phyloP scores from a whole-genome alignment of 2,797 vertebrate species.

The Geotrypetes seraphini region DNA sequence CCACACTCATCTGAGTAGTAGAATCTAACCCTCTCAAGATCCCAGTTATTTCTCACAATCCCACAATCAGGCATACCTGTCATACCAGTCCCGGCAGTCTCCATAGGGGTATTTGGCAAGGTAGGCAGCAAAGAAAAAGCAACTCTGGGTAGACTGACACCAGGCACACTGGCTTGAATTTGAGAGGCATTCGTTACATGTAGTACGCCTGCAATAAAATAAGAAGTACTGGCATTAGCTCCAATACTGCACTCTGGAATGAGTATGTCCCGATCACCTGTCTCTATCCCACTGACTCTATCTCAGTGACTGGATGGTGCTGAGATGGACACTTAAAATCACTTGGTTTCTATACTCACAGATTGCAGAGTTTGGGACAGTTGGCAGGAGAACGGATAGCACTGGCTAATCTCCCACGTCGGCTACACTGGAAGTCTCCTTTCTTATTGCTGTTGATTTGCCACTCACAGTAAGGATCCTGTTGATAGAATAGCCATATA shows the following conservation, averaged over 20 bases:
- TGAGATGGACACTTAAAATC: constrained; percentile 33
- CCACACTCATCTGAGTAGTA: fast-evolving
- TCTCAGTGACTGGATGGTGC: constrained; percentile 75
- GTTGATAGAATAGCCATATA: background rate
- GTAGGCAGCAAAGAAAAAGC: constrained; percentile 87
- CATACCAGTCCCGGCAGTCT: constrained; percentile 87
- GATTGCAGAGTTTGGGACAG: constrained; percentile 79
- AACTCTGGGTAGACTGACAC: constrained; percentile 84
- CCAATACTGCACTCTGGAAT: background rate
- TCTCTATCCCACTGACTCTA: constrained; percentile 75
- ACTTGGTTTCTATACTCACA: too few relatives aligned
- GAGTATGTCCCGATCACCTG: fast-evolving
- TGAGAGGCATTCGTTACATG: constrained; percentile 77
- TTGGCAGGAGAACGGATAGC: constrained; percentile 65
- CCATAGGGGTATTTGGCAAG: constrained; percentile 85
- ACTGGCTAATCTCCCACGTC: constrained; percentile 67
- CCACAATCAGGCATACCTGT: constrained; percentile 58
- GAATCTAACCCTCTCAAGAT: too few relatives aligned
- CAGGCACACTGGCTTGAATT: constrained; percentile 92
- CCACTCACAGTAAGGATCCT: constrained; percentile 87
- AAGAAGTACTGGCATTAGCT: background rate
- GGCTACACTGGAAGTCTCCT: constrained; percentile 78
- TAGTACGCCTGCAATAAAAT: constrained; percentile 57
- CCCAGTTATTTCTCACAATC: background rate
- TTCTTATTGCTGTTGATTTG: constrained; percentile 81